Percentiles rank a stretch among this genome's conserved stretches.
phyloP scores from a whole-genome alignment of 2,797 vertebrate species.

The Bovichtus diacanthus region DNA sequence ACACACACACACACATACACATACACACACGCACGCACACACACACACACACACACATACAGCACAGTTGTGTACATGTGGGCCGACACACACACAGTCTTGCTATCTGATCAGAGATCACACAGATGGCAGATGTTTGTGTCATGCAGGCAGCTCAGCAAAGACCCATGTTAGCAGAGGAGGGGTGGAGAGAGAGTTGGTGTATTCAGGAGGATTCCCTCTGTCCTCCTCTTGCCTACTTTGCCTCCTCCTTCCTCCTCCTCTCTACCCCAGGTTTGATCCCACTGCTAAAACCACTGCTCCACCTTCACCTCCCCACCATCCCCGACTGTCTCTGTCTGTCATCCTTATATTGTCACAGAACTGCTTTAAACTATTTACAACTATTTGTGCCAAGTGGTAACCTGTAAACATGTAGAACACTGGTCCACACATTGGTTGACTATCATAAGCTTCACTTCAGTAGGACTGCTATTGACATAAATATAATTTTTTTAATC shows the following conservation, averaged over 20 bases:
- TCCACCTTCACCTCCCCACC: neutral
- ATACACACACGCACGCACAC: constrained; percentile 6
- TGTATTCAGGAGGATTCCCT: constrained; percentile 1
- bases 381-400: neutral
- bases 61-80: constrained; percentile 12
- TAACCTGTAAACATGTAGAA: too few relatives aligned
- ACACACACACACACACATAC: constrained; percentile 4
- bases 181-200: constrained; percentile 11
- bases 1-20: constrained; percentile 25
- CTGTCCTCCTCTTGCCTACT: neutral
- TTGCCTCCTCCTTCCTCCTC: neutral
- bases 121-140: constrained; percentile 58
- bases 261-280: neutral
- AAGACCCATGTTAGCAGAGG: constrained; percentile 25
- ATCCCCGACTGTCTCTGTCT: neutral
- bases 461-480: too few relatives aligned
- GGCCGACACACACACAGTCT: constrained; percentile 37
- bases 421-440: too few relatives aligned
- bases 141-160: constrained; percentile 49
- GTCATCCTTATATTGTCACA: neutral
- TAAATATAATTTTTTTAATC: too few relatives aligned
- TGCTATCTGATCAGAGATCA: constrained; percentile 61
- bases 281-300: neutral
- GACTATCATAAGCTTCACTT: too few relatives aligned
- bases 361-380: neutral